A percentile compares a stretch with the other conserved stretches of the same genome.
Conservation (phyloP, 2,888 invertebrate species). For the Eupithecia abbreviata region DNA sequence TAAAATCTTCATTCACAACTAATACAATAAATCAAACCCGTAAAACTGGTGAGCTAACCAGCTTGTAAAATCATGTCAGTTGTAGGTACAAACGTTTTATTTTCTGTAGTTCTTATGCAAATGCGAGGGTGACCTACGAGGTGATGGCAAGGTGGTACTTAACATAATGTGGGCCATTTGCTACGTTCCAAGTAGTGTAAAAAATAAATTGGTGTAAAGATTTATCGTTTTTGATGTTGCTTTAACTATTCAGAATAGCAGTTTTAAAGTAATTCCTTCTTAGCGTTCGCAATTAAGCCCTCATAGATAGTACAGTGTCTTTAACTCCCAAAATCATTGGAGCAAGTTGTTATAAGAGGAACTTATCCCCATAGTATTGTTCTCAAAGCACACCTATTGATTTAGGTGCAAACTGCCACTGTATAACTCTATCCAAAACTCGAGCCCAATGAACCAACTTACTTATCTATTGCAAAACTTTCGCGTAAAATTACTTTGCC, state of each 20-base stretch:
- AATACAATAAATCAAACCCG: neutral
- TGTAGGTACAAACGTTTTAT: neutral
- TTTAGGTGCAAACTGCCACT: conserved; percentile 68
- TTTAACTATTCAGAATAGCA: neutral
- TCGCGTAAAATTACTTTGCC: conserved; percentile 75
- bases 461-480: conserved; percentile 78
- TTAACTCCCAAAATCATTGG: conserved; percentile 44
- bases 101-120: conserved; percentile 5
- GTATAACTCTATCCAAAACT: conserved; percentile 66
- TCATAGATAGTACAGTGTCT: conserved; percentile 19
- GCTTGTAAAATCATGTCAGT: neutral
- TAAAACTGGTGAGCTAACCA: neutral
- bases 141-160: neutral
- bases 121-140: neutral
- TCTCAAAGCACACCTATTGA: conserved; percentile 63
- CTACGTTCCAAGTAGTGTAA: neutral
- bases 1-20: neutral
- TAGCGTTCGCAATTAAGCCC: neutral
- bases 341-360: conserved; percentile 51
- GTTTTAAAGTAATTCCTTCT: neutral
- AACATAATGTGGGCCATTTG: neutral
- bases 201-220: neutral
- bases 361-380: conserved; percentile 57
- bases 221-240: neutral
- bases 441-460: conserved; percentile 65